Base-by-base conservation (phyloP, 2,113 vertebrate genomes). In the Gracilinanus agilis region DNA sequence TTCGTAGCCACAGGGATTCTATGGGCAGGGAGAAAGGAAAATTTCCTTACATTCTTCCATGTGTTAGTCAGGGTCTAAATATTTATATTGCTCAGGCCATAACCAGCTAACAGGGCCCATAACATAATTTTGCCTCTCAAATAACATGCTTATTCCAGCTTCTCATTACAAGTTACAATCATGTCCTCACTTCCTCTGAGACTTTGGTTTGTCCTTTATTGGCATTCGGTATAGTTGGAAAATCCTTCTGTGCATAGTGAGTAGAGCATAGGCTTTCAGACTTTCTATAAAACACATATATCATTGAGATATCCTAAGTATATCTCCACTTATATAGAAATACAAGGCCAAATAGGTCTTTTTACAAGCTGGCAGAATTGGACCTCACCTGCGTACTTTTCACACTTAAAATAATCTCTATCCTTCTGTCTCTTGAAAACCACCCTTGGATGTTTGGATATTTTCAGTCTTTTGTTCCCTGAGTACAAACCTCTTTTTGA, bases 381-480 rank as follows among this genome's bases (percentile, higher is more conserved):
- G 27, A 10, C 25, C 58, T 67, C 58, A 67, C 27, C 58, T 13
- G 58, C 29, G 29, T 11, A 7, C 16, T 89, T 54, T 27, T 23
- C 24, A 9, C 10, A 8, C 29, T 34, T n/a, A n/a, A 75, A 29
- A 75, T 12, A 88, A 44, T 58, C 54, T 90, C 23, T 44, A 29
- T n/a, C 53, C 56, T 56, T 0, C 19, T 23, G 29, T 24, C 16
- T 90, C 24, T 75, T 29, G 55, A 23, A 53, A 90, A 55, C 44
- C 49, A 27, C 67, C 53, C 40, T 24, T 34, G 90, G 89, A 44
- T 55, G 53, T 9, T 24, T 67, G 53, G 29, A 3, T 90, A 95
- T 75, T 95, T 94, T 90, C 10, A 55, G 27, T 54, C 58, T 75
- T 95, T 24, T 9, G 49, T 75, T 92, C 53, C 56, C 44, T 89